Evolutionary conservation across 2,888 invertebrate genomes (phyloP).

Genomic region (Polydrusus tereticollis): DNA sequence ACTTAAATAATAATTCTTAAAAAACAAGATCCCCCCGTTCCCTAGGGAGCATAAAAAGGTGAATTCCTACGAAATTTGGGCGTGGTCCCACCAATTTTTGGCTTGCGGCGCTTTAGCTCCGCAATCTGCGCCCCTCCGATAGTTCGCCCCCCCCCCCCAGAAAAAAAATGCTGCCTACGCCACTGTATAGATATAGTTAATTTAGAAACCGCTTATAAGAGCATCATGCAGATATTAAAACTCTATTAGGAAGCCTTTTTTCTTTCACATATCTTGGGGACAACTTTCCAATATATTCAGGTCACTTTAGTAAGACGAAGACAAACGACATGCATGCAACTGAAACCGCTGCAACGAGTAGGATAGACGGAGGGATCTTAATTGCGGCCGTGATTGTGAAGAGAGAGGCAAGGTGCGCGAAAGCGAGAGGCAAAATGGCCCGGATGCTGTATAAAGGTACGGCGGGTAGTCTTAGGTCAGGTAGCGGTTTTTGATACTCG

Average conservation of each 20-base stretch:
- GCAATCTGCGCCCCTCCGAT: too few relatives aligned
- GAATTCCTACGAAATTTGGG: too few relatives aligned
- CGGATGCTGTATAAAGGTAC: slow-evolving; percentile 39
- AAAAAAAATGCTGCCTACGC: too few relatives aligned
- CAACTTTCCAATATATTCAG: slow-evolving; percentile 39
- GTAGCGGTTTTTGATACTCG: slow-evolving; percentile 42
- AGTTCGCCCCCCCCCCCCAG: too few relatives aligned
- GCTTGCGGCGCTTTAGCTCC: too few relatives aligned
- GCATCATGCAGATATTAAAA: slow-evolving; percentile 19
- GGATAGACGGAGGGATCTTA: not conserved
- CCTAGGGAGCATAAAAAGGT: too few relatives aligned
- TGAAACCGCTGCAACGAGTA: not conserved
- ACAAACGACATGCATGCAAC: slow-evolving; percentile 3
- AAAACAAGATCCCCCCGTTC: too few relatives aligned
- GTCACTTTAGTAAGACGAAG: slow-evolving; percentile 17
- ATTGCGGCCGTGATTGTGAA: not conserved
- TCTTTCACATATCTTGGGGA: slow-evolving; percentile 20
- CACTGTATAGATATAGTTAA: not conserved
- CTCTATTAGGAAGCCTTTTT: slow-evolving; percentile 26
- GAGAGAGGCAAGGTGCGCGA: not conserved
- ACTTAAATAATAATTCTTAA: too few relatives aligned
- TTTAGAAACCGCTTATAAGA: not conserved
- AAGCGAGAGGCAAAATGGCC: slow-evolving; percentile 31
- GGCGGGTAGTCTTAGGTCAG: slow-evolving; percentile 41
- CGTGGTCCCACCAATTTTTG: too few relatives aligned